phyloP scores from a whole-genome alignment of 2,113 vertebrate species.

The Lichenostomus cassidix region DNA sequence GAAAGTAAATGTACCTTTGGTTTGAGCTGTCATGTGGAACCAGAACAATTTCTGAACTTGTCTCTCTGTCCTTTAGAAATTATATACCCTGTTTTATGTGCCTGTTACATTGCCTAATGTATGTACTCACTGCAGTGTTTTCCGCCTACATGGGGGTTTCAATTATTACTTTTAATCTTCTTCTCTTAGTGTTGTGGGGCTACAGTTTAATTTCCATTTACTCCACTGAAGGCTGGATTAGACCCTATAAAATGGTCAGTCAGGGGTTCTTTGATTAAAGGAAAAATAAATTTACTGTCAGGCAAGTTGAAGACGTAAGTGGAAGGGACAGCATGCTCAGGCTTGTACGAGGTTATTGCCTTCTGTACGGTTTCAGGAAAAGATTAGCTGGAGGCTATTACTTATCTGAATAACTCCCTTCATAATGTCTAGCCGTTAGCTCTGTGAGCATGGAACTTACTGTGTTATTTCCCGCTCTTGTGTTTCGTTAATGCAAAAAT shows the following conservation, averaged over 20 bases:
- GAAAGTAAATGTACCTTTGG: conserved; percentile 31
- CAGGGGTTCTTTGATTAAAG: neutral
- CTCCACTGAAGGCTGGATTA: neutral
- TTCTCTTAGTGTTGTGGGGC: neutral
- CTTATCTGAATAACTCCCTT: conserved; percentile 16
- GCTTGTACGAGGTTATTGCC: neutral
- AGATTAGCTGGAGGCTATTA: conserved; percentile 34
- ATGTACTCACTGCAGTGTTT: neutral
- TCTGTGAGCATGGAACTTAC: neutral
- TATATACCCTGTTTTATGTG: neutral
- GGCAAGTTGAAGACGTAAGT: neutral
- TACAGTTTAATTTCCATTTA: neutral
- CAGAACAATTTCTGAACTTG: neutral
- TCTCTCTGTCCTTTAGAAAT: neutral
- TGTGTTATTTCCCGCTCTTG: neutral
- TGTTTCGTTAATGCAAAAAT: neutral
- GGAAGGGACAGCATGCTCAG: neutral
- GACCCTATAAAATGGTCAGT: neutral
- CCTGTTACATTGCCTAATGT: neutral
- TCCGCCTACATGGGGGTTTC: neutral
- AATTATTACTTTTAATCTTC: neutral
- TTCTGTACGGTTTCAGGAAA: neutral
- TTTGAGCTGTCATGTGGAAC: neutral
- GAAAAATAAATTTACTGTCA: neutral
- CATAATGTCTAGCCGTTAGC: neutral